Percentiles rank a stretch among this genome's conserved stretches.
These are phyloP conservation scores for Formica selysi DNA, from an alignment of 1,140 invertebrate genomes.

Conservation along the genomic window DNA sequence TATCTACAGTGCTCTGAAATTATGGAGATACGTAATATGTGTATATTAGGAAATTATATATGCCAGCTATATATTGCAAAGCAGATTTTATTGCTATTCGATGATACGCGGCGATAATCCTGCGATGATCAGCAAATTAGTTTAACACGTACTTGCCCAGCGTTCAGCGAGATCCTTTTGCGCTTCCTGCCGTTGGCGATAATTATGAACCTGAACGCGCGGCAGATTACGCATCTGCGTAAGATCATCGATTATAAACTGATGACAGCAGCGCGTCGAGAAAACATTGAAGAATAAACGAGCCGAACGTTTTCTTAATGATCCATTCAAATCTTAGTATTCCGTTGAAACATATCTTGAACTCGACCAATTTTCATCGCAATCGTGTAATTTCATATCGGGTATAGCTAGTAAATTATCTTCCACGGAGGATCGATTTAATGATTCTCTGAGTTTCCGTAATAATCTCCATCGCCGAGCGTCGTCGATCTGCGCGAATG, in stretches of 20 bases:
- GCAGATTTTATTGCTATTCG: slow-evolving; percentile 9
- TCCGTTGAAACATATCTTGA: background rate
- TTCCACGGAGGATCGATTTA: background rate
- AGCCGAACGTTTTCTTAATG: background rate
- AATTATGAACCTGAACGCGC: slow-evolving; percentile 21
- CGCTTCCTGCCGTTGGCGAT: slow-evolving; percentile 22
- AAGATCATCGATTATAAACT: slow-evolving; percentile 16
- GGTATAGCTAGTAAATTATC: slow-evolving; percentile 22
- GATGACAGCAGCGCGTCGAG: background rate
- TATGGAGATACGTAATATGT: background rate
- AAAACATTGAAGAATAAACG: background rate
- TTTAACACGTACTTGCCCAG: slow-evolving; percentile 44
- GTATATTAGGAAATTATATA: background rate
- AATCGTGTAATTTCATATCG: background rate
- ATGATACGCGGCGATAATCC: slow-evolving; percentile 22
- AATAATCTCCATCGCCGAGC: background rate
- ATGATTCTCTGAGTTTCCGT: slow-evolving; percentile 8
- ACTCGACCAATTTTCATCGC: slow-evolving; percentile 9
- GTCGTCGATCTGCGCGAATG: background rate
- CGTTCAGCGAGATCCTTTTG: slow-evolving; percentile 1
- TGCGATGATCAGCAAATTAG: slow-evolving; percentile 29
- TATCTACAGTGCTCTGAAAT: background rate
- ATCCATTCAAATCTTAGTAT: background rate
- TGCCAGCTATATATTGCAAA: background rate
- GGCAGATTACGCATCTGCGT: background rate